These are phyloP conservation scores for Hemibagrus wyckioides DNA, from an alignment of 2,113 vertebrate species.

Conservation along the genomic window DNA sequence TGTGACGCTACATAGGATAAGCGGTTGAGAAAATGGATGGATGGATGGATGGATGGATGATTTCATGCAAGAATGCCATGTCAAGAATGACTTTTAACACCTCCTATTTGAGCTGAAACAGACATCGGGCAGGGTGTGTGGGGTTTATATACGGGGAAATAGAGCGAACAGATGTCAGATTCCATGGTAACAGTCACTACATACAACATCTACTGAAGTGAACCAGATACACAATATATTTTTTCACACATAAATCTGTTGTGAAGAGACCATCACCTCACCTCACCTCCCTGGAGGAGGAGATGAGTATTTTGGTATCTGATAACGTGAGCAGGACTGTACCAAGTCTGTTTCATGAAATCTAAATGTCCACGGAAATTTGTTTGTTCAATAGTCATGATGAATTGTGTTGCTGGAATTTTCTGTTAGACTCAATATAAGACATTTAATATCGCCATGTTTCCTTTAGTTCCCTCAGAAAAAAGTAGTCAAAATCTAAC, in stretches of 20 bases:
- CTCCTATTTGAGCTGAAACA: neutral
- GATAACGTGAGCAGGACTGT: neutral
- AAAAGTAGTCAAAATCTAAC: neutral
- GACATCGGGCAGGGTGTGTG: neutral
- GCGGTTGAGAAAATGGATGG: too few species aligned
- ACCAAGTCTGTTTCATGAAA: neutral
- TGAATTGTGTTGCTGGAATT: neutral
- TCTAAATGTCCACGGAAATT: neutral
- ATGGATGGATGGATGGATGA: neutral
- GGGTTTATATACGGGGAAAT: neutral
- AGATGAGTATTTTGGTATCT: neutral
- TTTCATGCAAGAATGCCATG: constrained; percentile 3
- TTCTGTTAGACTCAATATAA: neutral
- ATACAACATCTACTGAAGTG: neutral
- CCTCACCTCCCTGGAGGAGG: neutral
- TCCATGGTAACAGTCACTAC: neutral
- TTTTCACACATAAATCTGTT: neutral
- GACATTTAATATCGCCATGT: neutral
- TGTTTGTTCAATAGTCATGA: neutral
- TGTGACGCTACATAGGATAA: too few species aligned
- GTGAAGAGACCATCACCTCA: neutral
- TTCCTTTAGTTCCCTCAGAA: neutral
- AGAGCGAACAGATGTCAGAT: neutral
- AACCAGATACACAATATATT: constrained; percentile 1
- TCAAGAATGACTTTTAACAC: constrained; percentile 1